These are phyloP conservation scores for Leptinotarsa juncta DNA, from an alignment of 2,888 invertebrate species.

Conservation along the genomic window DNA sequence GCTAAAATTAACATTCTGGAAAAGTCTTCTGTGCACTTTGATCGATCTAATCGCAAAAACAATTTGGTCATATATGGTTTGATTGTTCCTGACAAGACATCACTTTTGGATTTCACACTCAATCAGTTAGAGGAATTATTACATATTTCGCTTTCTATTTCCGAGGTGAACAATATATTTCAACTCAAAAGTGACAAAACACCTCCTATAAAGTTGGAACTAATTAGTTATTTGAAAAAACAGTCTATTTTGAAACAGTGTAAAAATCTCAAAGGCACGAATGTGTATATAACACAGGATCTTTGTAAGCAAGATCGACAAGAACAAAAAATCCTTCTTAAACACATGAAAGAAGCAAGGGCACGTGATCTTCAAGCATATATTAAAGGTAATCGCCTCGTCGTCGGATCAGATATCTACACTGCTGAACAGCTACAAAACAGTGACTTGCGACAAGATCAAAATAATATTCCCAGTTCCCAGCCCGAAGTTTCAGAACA, in stretches of 20 bases:
- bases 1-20: background rate
- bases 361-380: background rate
- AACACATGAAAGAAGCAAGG: background rate
- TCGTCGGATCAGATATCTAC: background rate
- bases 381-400: background rate
- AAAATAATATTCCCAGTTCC: background rate
- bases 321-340: background rate
- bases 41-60: background rate
- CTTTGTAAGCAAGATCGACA: background rate
- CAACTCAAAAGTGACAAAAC: background rate
- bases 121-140: background rate
- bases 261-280: background rate
- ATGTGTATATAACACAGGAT: background rate
- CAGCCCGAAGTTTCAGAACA: background rate
- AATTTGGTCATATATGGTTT: conserved; percentile 1
- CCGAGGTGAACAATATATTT: background rate
- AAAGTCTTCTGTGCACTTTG: background rate
- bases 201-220: background rate
- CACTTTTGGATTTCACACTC: background rate
- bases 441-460: background rate
- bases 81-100: background rate
- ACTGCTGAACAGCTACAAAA: background rate
- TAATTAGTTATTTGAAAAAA: conserved; percentile 1
- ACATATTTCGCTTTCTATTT: no score
- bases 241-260: background rate